Conservation (phyloP, 1,140 invertebrate species). For the Doryteuthis pealeii region DNA sequence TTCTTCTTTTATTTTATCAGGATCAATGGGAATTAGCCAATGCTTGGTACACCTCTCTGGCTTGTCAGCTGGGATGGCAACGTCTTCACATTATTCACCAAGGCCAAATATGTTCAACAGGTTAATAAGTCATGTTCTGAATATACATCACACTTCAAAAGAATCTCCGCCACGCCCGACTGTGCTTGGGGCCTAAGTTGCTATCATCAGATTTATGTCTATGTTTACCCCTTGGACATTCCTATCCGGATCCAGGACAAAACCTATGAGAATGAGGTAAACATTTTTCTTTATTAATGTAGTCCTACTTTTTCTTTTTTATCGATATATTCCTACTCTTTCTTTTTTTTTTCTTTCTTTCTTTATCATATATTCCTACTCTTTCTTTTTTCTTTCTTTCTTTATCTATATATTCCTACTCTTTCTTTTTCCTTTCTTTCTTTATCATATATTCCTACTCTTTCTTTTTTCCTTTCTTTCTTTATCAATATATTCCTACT, state of each 20-base stretch:
- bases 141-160: conserved; percentile 80
- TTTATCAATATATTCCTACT: no score
- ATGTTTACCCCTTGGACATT: conserved; percentile 83
- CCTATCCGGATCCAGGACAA: conserved; percentile 87
- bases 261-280: conserved; percentile 87
- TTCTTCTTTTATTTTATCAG: not conserved
- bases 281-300: conserved; percentile 12
- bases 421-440: no score
- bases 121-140: conserved; percentile 67
- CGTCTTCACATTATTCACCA: conserved; percentile 79
- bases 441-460: no score
- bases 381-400: no score
- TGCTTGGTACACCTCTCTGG: conserved; percentile 66
- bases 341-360: no score
- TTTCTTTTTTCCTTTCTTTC: no score
- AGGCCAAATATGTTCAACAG: conserved; percentile 78
- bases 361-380: no score
- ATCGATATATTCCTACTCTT: no score
- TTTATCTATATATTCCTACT: no score
- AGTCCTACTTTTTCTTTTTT: not conserved
- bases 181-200: conserved; percentile 89
- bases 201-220: conserved; percentile 87
- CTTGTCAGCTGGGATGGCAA: conserved; percentile 83
- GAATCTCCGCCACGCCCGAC: conserved; percentile 78
- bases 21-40: conserved; percentile 21